Percentiles rank a stretch among this genome's conserved stretches.
phyloP scores from a whole-genome alignment of 2,797 vertebrate species.

The Avahi laniger region DNA sequence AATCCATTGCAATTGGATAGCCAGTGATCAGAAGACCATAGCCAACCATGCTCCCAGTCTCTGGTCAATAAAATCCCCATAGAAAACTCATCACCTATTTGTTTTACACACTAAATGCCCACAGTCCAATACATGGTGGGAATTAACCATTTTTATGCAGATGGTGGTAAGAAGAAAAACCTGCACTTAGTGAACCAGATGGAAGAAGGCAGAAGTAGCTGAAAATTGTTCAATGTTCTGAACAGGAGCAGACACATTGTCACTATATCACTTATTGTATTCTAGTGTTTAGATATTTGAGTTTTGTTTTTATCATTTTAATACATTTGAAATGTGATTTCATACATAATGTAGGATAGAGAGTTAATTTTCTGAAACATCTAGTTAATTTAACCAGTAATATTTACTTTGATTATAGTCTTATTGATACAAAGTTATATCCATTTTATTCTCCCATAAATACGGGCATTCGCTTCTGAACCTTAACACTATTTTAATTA shows the following conservation, averaged over 20 bases:
- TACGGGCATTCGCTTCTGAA: background rate
- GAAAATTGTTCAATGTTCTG: background rate
- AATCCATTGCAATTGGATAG: background rate
- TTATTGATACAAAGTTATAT: background rate
- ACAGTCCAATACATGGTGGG: background rate
- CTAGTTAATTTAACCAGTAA: background rate
- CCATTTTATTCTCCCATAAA: background rate
- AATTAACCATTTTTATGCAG: background rate
- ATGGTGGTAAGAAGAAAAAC: background rate
- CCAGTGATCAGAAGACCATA: background rate
- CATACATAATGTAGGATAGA: background rate
- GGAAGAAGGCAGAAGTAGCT: background rate
- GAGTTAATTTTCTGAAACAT: background rate
- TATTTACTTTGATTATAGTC: background rate
- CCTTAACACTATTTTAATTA: background rate
- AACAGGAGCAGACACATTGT: background rate
- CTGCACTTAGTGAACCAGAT: background rate
- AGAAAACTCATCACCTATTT: background rate
- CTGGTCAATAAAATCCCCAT: background rate
- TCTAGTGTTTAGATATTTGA: background rate
- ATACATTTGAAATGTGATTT: background rate
- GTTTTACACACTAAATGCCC: background rate
- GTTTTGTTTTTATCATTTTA: background rate
- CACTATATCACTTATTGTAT: background rate
- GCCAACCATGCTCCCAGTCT: background rate